phyloP scores from a whole-genome alignment of 2,113 vertebrate genomes.

The Charina bottae region DNA sequence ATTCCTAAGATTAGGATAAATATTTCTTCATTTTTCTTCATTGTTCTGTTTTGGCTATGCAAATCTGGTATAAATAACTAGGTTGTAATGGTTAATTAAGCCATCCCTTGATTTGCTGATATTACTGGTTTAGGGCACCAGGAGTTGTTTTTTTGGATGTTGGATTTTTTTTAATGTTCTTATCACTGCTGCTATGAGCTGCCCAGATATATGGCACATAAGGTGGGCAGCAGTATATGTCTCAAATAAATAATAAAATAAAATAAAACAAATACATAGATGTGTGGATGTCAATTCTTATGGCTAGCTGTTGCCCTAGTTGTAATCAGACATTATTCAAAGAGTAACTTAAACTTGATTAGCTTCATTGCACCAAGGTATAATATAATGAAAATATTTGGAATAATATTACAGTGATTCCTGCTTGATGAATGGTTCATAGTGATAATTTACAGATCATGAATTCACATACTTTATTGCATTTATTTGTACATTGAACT shows the following conservation, averaged over 20 bases:
- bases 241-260: neutral
- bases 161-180: neutral
- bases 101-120: neutral
- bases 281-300: neutral
- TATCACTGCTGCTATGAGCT: neutral
- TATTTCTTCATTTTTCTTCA: neutral
- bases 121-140: neutral
- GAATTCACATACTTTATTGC: neutral
- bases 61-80: slow-evolving; percentile 3
- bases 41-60: neutral
- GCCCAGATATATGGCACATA: neutral
- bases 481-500: neutral
- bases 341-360: neutral
- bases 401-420: neutral
- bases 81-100: neutral
- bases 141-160: neutral
- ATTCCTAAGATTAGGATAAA: neutral
- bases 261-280: neutral
- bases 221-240: neutral
- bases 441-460: neutral
- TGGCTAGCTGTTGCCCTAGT: slow-evolving; percentile 57
- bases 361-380: slow-evolving; percentile 5
- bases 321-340: neutral
- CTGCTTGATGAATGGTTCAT: neutral
- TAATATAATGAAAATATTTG: neutral